These are phyloP conservation scores for Copsychus sechellarum DNA, from an alignment of 2,113 vertebrate genomes.

Conservation along the genomic window DNA sequence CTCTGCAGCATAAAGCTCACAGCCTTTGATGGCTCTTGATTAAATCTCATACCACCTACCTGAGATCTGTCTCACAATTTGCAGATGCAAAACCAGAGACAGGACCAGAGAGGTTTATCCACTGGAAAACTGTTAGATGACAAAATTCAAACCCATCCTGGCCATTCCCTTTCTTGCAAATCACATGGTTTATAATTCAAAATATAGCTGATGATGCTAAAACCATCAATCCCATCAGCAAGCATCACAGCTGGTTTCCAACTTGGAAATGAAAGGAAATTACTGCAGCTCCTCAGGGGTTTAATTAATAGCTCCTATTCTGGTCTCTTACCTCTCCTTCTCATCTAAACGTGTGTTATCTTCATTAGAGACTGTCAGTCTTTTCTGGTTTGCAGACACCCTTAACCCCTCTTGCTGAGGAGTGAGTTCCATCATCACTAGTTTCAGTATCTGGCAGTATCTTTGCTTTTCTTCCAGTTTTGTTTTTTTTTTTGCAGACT, in stretches of 20 bases:
- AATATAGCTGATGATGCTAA: neutral
- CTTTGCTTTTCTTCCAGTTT: neutral
- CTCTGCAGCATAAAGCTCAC: neutral
- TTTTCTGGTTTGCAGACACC: neutral
- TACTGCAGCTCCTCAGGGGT: neutral
- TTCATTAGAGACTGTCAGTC: neutral
- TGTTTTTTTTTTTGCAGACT: neutral
- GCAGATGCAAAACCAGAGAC: neutral
- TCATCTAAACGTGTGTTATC: neutral
- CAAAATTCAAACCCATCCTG: neutral
- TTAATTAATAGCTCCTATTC: conserved; percentile 30
- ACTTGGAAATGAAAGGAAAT: conserved; percentile 45
- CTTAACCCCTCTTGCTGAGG: neutral
- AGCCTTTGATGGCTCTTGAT: neutral
- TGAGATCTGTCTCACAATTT: neutral
- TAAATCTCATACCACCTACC: neutral
- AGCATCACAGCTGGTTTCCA: conserved; percentile 24
- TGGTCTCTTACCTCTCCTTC: neutral
- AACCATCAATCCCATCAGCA: neutral
- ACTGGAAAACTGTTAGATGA: neutral
- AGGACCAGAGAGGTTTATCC: neutral
- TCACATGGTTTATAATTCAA: neutral
- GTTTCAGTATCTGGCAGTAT: neutral
- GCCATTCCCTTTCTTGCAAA: neutral
- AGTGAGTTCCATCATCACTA: neutral